Evolutionary conservation across 2,888 invertebrate species (phyloP).

Genomic region (Pammene aurita): DNA sequence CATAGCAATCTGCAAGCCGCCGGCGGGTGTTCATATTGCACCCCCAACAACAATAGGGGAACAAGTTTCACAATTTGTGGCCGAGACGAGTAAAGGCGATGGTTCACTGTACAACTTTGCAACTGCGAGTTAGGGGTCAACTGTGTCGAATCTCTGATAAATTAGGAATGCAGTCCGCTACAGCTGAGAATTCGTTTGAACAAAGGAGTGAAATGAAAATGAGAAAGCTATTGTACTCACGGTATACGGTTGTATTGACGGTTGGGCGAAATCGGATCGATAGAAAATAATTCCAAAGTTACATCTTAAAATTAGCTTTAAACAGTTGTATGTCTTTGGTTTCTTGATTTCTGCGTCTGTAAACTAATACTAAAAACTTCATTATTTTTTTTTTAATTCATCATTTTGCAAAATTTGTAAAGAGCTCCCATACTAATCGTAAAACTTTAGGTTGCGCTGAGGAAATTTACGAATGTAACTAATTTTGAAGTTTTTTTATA

Average conservation of each 20-base stretch:
- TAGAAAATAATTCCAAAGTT: no score
- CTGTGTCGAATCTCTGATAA: conserved; percentile 35
- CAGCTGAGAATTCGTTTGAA: conserved; percentile 5
- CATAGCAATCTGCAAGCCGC: conserved; percentile 67
- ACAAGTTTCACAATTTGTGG: conserved; percentile 72
- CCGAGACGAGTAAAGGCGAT: conserved; percentile 65
- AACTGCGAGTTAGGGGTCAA: conserved; percentile 19
- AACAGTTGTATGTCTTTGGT: no score
- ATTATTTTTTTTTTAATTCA: no score
- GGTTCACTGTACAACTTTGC: conserved; percentile 44
- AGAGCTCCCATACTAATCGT: no score
- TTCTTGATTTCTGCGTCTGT: no score
- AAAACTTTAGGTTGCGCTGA: no score
- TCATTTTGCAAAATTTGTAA: no score
- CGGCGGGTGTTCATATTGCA: conserved; percentile 64
- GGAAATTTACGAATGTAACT: not conserved
- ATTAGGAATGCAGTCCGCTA: conserved; percentile 3
- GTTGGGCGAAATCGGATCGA: no score
- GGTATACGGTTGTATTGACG: not conserved
- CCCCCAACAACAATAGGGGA: conserved; percentile 61
- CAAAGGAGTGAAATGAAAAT: not conserved
- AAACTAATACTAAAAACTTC: no score
- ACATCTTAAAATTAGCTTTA: no score
- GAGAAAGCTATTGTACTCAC: conserved; percentile 1
- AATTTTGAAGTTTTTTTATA: not conserved